Conservation (phyloP, 35 echinoderm and acorn worm species). For the Diadema setosum region DNA sequence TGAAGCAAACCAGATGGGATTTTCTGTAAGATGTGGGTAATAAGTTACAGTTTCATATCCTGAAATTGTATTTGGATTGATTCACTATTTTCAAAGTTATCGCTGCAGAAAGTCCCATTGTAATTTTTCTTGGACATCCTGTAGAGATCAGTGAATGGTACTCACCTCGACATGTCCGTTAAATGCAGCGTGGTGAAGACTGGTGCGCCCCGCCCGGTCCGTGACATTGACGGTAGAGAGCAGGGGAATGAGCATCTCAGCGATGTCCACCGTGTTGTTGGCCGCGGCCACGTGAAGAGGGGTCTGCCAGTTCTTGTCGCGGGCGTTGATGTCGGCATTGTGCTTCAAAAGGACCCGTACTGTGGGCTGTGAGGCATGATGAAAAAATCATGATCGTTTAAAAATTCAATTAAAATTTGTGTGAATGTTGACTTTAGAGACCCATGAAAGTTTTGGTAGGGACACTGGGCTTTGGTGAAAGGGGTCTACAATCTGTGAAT, state of each 20-base stretch:
- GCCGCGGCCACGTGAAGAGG: slow-evolving; percentile 94
- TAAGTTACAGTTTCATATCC: too few species aligned
- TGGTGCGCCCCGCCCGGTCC: slow-evolving; percentile 91
- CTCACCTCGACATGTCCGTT: slow-evolving; percentile 97
- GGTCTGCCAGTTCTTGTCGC: slow-evolving; percentile 99
- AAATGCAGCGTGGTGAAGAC: slow-evolving; percentile 97
- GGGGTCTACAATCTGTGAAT: too few species aligned
- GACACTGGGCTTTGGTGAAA: not conserved
- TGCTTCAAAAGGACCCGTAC: slow-evolving; percentile 92
- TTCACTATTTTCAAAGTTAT: too few species aligned
- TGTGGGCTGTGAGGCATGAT: slow-evolving; percentile 25
- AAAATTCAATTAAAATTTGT: not conserved
- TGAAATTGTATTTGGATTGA: too few species aligned
- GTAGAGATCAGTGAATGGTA: not conserved
- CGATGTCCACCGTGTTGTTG: slow-evolving; percentile 87
- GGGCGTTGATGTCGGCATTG: slow-evolving; percentile 92
- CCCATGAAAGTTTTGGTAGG: not conserved
- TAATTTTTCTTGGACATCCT: too few species aligned
- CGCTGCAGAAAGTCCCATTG: too few species aligned
- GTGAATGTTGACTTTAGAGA: not conserved
- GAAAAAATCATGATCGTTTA: not conserved
- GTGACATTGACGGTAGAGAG: slow-evolving; percentile 84
- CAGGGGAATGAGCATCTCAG: slow-evolving; percentile 68
- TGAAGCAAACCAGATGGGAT: too few species aligned
- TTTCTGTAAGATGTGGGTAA: too few species aligned